Evolutionary conservation across 2,888 invertebrate species (phyloP).

Genomic region (Melieria crassipennis): DNA sequence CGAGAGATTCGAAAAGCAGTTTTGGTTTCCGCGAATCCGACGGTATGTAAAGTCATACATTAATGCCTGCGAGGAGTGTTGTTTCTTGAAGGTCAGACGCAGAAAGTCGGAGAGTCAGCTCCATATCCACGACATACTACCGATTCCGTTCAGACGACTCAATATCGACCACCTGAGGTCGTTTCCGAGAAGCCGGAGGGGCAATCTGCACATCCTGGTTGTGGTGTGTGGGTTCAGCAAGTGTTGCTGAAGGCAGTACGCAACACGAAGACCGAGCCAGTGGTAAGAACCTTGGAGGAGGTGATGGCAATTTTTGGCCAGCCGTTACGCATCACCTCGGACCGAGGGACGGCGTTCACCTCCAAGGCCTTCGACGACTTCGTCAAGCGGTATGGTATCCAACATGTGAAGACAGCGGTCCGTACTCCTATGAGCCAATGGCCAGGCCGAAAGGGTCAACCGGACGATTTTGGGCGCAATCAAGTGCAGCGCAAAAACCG

Average conservation of each 20-base stretch:
- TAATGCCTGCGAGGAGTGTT: conserved; percentile 25
- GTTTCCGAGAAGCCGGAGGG: conserved; percentile 13
- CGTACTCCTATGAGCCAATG: conserved; percentile 33
- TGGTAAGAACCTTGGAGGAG: conserved; percentile 16
- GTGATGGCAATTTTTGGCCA: conserved; percentile 20
- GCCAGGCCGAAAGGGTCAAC: conserved; percentile 15
- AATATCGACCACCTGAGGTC: conserved; percentile 35
- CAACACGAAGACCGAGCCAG: conserved; percentile 11
- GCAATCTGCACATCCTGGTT: not conserved
- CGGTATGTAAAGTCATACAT: conserved; percentile 43
- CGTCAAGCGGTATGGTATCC: conserved; percentile 14
- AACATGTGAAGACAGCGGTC: conserved; percentile 34
- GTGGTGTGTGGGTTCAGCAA: conserved; percentile 20
- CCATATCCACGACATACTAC: conserved; percentile 30
- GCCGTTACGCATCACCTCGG: conserved; percentile 28
- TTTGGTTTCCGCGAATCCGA: conserved; percentile 26
- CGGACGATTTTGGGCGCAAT: conserved; percentile 12
- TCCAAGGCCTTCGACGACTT: conserved; percentile 31
- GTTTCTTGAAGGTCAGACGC: conserved; percentile 9
- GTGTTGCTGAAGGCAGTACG: conserved; percentile 7
- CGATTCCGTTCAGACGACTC: conserved; percentile 30
- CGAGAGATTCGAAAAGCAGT: conserved; percentile 3
- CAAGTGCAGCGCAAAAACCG: not conserved
- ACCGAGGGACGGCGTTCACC: conserved; percentile 32
- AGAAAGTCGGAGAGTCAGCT: conserved; percentile 32